Percentiles rank a stretch among this genome's conserved stretches.
Conservation (phyloP, 2,797 vertebrate species). For the Atherinosoma microstoma region DNA sequence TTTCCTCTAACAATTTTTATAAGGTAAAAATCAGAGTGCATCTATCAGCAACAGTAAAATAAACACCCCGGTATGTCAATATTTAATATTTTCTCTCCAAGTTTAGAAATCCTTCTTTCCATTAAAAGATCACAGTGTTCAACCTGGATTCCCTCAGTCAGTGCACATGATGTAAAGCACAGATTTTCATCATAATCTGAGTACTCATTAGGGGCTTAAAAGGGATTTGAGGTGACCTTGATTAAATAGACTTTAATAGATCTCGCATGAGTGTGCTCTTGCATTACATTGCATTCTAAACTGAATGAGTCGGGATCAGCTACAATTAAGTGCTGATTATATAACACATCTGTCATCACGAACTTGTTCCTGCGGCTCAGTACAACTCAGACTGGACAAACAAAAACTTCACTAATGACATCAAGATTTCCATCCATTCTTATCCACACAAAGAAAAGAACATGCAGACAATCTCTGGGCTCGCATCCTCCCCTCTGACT, state of each 20-base stretch:
- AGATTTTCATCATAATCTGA: conserved; percentile 37
- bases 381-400: conserved; percentile 50
- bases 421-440: conserved; percentile 68
- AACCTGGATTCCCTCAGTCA: conserved; percentile 33
- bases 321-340: conserved; percentile 53
- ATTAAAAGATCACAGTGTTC: conserved; percentile 29
- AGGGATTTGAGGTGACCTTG: conserved; percentile 38
- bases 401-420: conserved; percentile 63
- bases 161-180: conserved; percentile 25
- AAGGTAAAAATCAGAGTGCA: neutral
- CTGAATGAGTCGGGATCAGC: conserved; percentile 37
- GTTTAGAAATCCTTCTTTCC: conserved; percentile 40
- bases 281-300: conserved; percentile 24
- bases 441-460: conserved; percentile 20
- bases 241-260: conserved; percentile 31
- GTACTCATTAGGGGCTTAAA: conserved; percentile 34
- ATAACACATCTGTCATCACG: conserved; percentile 69
- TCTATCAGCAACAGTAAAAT: neutral
- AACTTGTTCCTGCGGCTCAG: conserved; percentile 53
- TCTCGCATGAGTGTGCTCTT: conserved; percentile 20
- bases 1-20: neutral
- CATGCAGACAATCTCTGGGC: conserved; percentile 15
- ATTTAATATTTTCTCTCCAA: neutral
- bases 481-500: conserved; percentile 35
- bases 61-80: neutral